These are phyloP conservation scores for Stictocephala bisonia DNA, from an alignment of 2,888 invertebrate genomes.

Conservation along the genomic window DNA sequence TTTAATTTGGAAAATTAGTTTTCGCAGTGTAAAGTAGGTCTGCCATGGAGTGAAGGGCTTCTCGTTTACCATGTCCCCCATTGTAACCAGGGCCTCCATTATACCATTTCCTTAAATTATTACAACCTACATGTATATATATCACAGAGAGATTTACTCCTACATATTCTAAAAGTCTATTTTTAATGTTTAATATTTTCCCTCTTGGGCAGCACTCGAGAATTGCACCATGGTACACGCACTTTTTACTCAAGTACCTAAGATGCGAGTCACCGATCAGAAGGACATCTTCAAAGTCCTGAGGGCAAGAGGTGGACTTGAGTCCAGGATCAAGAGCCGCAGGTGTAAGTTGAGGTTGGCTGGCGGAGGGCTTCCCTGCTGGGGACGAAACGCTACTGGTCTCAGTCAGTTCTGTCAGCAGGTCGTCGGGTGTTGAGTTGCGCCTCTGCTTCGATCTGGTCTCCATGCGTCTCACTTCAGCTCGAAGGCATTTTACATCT, in stretches of 20 bases:
- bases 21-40: constrained; percentile 16
- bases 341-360: too few relatives aligned
- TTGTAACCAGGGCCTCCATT: constrained; percentile 17
- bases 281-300: not conserved
- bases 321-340: too few relatives aligned
- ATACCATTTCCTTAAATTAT: constrained; percentile 1
- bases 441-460: not conserved
- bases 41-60: constrained; percentile 15
- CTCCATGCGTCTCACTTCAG: not conserved
- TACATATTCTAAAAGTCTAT: not conserved
- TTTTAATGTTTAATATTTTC: not conserved
- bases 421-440: not conserved
- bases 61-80: constrained; percentile 12
- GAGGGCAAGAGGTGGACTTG: too few relatives aligned
- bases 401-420: not conserved
- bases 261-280: constrained; percentile 23
- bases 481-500: not conserved
- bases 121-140: constrained; percentile 18
- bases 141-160: not conserved
- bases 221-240: not conserved
- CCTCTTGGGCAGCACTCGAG: constrained; percentile 8
- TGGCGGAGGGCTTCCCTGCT: too few relatives aligned
- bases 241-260: not conserved
- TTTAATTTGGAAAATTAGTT: constrained; percentile 4
- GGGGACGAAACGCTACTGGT: not conserved